These are phyloP conservation scores for Macrotis lagotis DNA, from an alignment of 2,113 vertebrate species.

Conservation along the genomic window DNA sequence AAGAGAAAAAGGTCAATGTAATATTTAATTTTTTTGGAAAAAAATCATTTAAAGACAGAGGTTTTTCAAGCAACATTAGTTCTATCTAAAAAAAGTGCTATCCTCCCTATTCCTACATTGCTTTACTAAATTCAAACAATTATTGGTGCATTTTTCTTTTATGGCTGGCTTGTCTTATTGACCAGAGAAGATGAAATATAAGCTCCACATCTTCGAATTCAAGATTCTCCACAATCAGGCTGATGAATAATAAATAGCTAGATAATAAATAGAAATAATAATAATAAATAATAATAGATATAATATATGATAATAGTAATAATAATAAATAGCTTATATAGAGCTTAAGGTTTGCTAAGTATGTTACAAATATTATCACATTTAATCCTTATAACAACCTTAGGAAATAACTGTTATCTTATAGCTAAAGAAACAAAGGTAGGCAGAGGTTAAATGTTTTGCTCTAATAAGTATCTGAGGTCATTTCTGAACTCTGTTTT, in stretches of 20 bases:
- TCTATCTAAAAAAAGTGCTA: slow-evolving; percentile 34
- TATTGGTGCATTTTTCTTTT: background rate
- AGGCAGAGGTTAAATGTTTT: background rate
- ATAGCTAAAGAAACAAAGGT: background rate
- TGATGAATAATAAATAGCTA: background rate
- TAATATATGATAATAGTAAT: too few relatives aligned
- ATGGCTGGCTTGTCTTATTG: background rate
- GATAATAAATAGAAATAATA: too few relatives aligned
- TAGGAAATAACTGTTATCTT: background rate
- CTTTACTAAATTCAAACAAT: slow-evolving; percentile 2
- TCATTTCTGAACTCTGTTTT: too few relatives aligned
- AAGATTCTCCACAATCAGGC: background rate
- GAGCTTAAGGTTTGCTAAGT: background rate
- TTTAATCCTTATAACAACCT: background rate
- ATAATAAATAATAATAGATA: too few relatives aligned
- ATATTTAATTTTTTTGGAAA: slow-evolving; percentile 38
- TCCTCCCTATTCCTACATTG: background rate
- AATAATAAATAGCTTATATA: too few relatives aligned
- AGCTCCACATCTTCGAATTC: background rate
- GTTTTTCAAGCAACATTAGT: slow-evolving; percentile 46
- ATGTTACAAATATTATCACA: background rate
- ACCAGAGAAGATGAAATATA: background rate
- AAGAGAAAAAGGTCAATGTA: slow-evolving; percentile 40
- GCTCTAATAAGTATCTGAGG: background rate
- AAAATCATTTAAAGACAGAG: slow-evolving; percentile 29